Evolutionary conservation across 2,797 vertebrate species (phyloP), one percentile per base, ranked within the genome.

Genomic region (Manis pentadactyla): DNA sequence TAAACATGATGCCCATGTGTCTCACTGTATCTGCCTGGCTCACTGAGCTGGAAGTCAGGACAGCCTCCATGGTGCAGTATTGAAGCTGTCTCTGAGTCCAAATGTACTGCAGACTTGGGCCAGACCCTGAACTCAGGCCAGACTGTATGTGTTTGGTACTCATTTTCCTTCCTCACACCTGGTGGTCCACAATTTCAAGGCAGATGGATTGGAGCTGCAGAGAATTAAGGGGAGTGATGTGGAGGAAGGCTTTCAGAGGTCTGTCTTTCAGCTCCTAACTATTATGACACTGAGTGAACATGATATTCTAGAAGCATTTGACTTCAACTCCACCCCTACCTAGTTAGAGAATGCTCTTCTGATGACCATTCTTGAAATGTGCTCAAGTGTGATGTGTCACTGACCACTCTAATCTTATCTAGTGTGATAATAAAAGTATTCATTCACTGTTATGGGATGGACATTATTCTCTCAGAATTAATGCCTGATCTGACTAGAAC

Each of bases 61-160:
- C 27, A n/a, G 51, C 17, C 6, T 42, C 15, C 42, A 5, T 0
- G 0, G 74, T 17, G 21, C 46, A 10, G 10, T 21, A 0, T 8
- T 53, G 39, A 75, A 86, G 49, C 21, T 61, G 68, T 21, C 6
- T 39, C 55, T 55, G 63, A 74, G 25, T 17, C 49, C 39, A 29
- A 23, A 0, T 18, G 21, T 59, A 14, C 17, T 25, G 17, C 63
- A 42, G 68, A 75, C 21, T 71, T 61, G 46, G 77, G 55, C 23
- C 10, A 39, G 83, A 49, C 27, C 27, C 74, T 37, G 34, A 88
- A 49, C 17, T n/a, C 19, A 39, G 39, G 21, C 37, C 37, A 79
- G 2, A 3, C 27, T 61, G 17, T 69, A 21, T 69, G 39, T 42
- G 68, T 34, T 53, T 21, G 42, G 25, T 69, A 34, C 2, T 11